Percentiles rank a stretch among this genome's conserved stretches.
Evolutionary conservation across 2,113 vertebrate species (phyloP).

Genomic region (Aegotheles bennettii): DNA sequence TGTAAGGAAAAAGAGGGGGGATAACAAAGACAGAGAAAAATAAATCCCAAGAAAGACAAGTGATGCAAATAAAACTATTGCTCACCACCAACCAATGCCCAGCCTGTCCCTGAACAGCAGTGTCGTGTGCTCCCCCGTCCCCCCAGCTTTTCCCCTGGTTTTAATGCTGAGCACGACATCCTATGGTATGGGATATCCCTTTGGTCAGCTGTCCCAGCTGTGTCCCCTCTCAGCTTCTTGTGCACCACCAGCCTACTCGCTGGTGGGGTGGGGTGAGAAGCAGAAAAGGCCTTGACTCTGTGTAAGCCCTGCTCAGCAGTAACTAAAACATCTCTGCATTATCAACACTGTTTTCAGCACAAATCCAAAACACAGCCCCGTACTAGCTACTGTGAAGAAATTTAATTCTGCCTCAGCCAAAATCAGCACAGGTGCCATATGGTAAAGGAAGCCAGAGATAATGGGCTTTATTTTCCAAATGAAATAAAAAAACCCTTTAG

Average conservation of each 20-base stretch:
- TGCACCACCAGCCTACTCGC: neutral
- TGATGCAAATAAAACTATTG: neutral
- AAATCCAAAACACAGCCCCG: neutral
- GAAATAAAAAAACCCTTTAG: neutral
- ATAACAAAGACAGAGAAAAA: neutral
- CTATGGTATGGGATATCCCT: neutral
- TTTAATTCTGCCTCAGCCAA: neutral
- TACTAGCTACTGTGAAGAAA: neutral
- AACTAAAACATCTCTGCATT: neutral
- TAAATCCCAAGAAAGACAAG: neutral
- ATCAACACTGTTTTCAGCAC: neutral
- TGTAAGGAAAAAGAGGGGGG: neutral
- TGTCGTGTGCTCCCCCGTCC: no score
- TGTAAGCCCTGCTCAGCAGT: neutral
- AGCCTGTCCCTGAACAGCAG: neutral
- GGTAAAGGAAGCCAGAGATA: neutral
- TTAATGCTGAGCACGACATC: neutral
- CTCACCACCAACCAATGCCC: neutral
- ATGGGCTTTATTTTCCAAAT: neutral
- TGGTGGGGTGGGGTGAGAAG: neutral
- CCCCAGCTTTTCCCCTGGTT: neutral
- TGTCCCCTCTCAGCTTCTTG: neutral
- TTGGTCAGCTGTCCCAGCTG: neutral
- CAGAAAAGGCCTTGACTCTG: neutral
- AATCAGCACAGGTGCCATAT: neutral